These are phyloP conservation scores for Drosophila willistoni DNA, from an alignment of 1,140 invertebrate genomes.

Conservation along the genomic window DNA sequence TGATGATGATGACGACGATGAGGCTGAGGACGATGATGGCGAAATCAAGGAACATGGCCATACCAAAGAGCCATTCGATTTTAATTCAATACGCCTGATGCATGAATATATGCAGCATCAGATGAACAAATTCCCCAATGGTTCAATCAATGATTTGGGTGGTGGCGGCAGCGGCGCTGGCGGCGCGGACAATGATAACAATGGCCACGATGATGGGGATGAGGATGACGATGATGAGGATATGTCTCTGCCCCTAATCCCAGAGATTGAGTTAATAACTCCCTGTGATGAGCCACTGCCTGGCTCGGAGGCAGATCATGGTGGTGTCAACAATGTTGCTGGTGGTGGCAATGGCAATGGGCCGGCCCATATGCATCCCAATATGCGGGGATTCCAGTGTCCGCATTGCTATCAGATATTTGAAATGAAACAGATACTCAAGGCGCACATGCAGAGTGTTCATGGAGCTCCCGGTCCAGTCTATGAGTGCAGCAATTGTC, in stretches of 20 bases:
- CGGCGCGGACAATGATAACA: conserved; percentile 25
- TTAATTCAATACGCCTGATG: conserved; percentile 77
- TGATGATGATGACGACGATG: not conserved
- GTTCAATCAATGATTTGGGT: conserved; percentile 24
- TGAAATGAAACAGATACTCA: conserved; percentile 79
- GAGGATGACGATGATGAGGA: conserved; percentile 66
- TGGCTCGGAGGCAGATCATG: conserved; percentile 30
- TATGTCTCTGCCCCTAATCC: conserved; percentile 74
- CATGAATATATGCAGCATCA: conserved; percentile 81
- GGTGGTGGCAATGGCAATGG: conserved; percentile 16
- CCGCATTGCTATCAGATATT: conserved; percentile 77
- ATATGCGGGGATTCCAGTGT: conserved; percentile 66
- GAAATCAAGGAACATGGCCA: conserved; percentile 20
- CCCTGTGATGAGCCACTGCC: conserved; percentile 62
- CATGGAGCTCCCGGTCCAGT: conserved; percentile 74
- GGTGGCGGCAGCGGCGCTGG: conserved; percentile 25
- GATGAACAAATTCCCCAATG: conserved; percentile 74
- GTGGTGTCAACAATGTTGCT: conserved; percentile 1
- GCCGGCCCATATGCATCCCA: conserved; percentile 17
- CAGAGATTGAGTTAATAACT: conserved; percentile 78
- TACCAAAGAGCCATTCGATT: conserved; percentile 62
- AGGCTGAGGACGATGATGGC: conserved; percentile 1
- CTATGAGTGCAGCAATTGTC: conserved; percentile 81
- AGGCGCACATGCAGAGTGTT: conserved; percentile 80
- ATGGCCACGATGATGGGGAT: conserved; percentile 34